Evolutionary conservation across 1,140 invertebrate species (phyloP), one percentile per base, ranked within the genome.

Genomic region (Scaptomyza graminum): DNA sequence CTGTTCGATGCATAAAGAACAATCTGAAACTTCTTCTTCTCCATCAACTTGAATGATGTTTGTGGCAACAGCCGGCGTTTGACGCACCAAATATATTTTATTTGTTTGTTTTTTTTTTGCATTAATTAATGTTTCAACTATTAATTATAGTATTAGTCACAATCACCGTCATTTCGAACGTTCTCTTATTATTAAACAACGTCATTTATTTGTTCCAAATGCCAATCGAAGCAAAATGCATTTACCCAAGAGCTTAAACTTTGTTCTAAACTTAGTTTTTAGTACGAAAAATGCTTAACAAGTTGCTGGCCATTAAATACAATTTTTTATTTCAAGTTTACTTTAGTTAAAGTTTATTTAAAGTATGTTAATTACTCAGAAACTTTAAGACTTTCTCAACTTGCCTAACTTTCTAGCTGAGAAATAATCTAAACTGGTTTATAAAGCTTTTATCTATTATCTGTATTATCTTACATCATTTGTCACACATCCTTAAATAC

Each of bases 61-160:
- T 41, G 44, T 57, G 52, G 61, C 52, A 65, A 71, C 51, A 43
- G 57, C 59, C 51, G 47, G 37, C 47, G 60, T 47, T 80, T 80
- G 74, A 73, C 60, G 74, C 79, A 82, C 25, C 9, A 66, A 77
- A 75, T 74, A 18, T 65, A 64, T 63, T 68, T 67, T 34, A 2
- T 34, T 28, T 47, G 55, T 18, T 43, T 54, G 25, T n/a, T n/a
- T n/a, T n/a, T n/a, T 44, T 34, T 60, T 72, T 12, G 61, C 9
- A 16, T 74, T 71, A 75, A 83, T 82, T 72, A 74, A 82, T 82
- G 66, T 63, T 68, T 55, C 12, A n/a, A n/a, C n/a, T n/a, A n/a
- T n/a, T n/a, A n/a, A n/a, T n/a, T n/a, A n/a, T n/a, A n/a, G n/a
- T n/a, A n/a, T n/a, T n/a, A n/a, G n/a, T n/a, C n/a, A n/a, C 31